Evolutionary conservation across 2,797 vertebrate genomes (phyloP), one percentile per base, ranked within the genome.

Genomic region (Hafferia zeledoni): DNA sequence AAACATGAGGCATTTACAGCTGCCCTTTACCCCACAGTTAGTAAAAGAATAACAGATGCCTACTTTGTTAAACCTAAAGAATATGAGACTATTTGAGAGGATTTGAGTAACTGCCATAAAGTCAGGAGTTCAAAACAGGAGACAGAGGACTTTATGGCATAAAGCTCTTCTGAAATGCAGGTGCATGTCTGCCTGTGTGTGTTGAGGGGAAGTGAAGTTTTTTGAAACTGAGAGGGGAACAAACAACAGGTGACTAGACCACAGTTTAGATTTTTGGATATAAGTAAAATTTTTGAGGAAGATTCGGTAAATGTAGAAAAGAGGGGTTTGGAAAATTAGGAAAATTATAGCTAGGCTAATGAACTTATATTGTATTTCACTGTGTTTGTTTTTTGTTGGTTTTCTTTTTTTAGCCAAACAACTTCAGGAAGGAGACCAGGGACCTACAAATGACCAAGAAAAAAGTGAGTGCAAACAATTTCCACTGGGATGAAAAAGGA

Each of bases 41-140:
- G 63, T 78, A 65, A 92, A 92, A 94, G 43, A 93, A 63, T 81
- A 95, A 96, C 57, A 83, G 80, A 75, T 5, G 4, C 6, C 24
- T 64, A 53, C 30, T 88, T 89, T 68, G 31, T 43, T 83, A 69
- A 92, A 82, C 19, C n/a, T 87, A 70, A 79, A 87, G 59, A 72
- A 56, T 41, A 83, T 24, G 35, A 95, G 41, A 37, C 8, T 79
- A 11, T 10, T 50, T 63, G 50, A 92, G 50, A 72, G 39, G n/a
- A 82, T 52, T 19, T 53, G 30, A 90, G 24, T 53, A 68, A 53
- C 2, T 81, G 15, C 37, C 28, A 43, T 49, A 31, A 91, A 85
- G 33, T 30, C 30, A 68, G 16, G 8, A 83, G 33, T 41, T 86
- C 52, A 69, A 81, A 83, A 44, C n/a, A 71, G 33, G 10, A 55